phyloP scores from a whole-genome alignment of 2,888 invertebrate genomes.

The Leucoma salicis region DNA sequence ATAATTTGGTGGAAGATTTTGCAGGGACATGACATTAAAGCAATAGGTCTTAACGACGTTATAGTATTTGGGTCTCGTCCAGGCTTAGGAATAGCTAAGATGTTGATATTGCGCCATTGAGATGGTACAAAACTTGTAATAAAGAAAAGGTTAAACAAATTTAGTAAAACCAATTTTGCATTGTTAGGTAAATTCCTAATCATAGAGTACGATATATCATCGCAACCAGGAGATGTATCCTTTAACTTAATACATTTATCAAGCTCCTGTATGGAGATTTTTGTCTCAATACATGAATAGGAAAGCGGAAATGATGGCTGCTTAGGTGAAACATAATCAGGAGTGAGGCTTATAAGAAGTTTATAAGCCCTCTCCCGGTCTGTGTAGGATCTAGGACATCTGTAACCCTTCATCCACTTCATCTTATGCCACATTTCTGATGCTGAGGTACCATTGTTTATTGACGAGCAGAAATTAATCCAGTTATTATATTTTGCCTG shows the following conservation, averaged over 20 bases:
- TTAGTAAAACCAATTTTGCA: too few relatives aligned
- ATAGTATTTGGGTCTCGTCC: too few relatives aligned
- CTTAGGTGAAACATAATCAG: constrained; percentile 10
- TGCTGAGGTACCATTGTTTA: not conserved
- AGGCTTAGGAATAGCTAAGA: constrained; percentile 12
- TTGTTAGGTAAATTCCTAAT: too few relatives aligned
- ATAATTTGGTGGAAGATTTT: constrained; percentile 7
- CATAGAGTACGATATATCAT: constrained; percentile 16
- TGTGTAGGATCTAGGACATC: not conserved
- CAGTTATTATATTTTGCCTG: not conserved
- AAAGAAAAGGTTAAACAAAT: too few relatives aligned
- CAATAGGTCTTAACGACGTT: too few relatives aligned
- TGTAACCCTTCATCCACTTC: not conserved
- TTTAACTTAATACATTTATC: constrained; percentile 4
- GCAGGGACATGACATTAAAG: too few relatives aligned
- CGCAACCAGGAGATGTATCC: constrained; percentile 15
- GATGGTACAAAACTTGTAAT: constrained; percentile 3
- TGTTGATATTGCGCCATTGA: constrained; percentile 8
- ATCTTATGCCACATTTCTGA: not conserved
- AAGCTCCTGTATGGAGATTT: constrained; percentile 8
- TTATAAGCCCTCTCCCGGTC: not conserved
- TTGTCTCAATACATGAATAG: not conserved
- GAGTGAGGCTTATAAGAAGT: constrained; percentile 2
- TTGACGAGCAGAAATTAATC: not conserved
- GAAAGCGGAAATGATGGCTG: constrained; percentile 1